Evolutionary conservation across 2,888 invertebrate species (phyloP).

Genomic region (Philhelius pedissequus): DNA sequence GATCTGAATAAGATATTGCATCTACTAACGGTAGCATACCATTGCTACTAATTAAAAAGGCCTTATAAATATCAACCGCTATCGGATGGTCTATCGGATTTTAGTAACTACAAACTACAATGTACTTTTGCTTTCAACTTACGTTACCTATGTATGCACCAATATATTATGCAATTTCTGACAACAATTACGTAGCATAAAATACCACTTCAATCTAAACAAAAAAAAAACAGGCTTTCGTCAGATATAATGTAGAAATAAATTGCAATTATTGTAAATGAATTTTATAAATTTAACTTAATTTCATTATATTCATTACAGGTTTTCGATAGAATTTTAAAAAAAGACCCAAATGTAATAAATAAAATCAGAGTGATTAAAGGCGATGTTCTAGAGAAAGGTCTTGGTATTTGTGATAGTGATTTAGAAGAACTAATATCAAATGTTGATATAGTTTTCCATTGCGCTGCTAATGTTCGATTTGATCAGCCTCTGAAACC

Average conservation of each 20-base stretch:
- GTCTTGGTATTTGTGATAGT: conserved; percentile 82
- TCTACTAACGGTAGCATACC: background rate
- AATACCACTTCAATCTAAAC: background rate
- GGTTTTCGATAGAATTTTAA: conserved; percentile 81
- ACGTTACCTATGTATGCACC: background rate
- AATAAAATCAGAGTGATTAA: conserved; percentile 84
- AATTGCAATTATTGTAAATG: background rate
- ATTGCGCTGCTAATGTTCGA: conserved; percentile 92
- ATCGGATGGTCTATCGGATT: background rate
- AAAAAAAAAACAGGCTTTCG: no score
- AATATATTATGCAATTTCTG: background rate
- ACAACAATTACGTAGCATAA: no score
- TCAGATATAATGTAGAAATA: no score
- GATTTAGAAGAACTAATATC: conserved; percentile 82
- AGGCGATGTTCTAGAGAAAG: conserved; percentile 83
- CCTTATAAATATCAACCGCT: conserved; percentile 32
- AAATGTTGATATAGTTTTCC: conserved; percentile 87
- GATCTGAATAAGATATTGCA: background rate
- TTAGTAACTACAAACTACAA: background rate
- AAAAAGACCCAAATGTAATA: conserved; percentile 80
- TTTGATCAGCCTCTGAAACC: conserved; percentile 92
- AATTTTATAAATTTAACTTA: background rate
- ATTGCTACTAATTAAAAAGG: conserved; percentile 20
- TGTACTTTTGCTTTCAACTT: conserved; percentile 28
- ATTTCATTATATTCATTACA: conserved; percentile 75